Conservation (phyloP, 2,113 vertebrate species). For the Willisornis vidua region DNA sequence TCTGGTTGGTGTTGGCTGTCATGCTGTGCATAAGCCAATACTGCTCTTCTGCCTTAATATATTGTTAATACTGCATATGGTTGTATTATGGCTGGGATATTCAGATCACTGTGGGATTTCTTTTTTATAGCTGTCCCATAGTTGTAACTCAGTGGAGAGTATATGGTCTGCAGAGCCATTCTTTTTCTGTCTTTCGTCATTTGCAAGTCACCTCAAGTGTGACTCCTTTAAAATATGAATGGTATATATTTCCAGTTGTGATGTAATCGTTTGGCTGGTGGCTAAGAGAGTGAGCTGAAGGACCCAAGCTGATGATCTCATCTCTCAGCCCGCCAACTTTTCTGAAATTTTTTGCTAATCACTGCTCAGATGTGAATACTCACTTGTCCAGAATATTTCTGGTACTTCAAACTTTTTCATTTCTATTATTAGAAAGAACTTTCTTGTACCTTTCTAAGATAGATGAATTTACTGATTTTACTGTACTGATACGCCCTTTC, state of each 20-base stretch:
- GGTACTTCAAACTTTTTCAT: slow-evolving; percentile 34
- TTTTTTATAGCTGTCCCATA: not conserved
- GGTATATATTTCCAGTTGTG: slow-evolving; percentile 55
- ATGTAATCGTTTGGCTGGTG: slow-evolving; percentile 61
- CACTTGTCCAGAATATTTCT: slow-evolving; percentile 38
- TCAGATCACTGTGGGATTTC: not conserved
- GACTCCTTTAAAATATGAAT: slow-evolving; percentile 47
- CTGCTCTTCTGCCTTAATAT: not conserved
- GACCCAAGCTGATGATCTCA: slow-evolving; percentile 55
- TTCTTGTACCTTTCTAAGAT: not conserved
- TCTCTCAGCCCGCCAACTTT: slow-evolving; percentile 62
- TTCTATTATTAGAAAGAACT: not conserved
- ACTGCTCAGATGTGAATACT: slow-evolving; percentile 27
- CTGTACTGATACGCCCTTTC: not conserved
- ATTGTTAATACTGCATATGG: not conserved
- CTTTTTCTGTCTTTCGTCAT: not conserved
- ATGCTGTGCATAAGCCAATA: not conserved
- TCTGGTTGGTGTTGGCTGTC: not conserved
- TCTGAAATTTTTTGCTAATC: slow-evolving; percentile 60
- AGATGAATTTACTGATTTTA: not conserved
- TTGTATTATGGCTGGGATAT: not conserved
- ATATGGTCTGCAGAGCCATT: not conserved
- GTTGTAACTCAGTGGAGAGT: not conserved
- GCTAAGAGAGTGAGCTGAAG: slow-evolving; percentile 70
- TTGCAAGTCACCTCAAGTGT: slow-evolving; percentile 34